Base-by-base conservation (phyloP, 30 jellyfish, hydroid and myxozoan species). In the Mastigias papua region DNA sequence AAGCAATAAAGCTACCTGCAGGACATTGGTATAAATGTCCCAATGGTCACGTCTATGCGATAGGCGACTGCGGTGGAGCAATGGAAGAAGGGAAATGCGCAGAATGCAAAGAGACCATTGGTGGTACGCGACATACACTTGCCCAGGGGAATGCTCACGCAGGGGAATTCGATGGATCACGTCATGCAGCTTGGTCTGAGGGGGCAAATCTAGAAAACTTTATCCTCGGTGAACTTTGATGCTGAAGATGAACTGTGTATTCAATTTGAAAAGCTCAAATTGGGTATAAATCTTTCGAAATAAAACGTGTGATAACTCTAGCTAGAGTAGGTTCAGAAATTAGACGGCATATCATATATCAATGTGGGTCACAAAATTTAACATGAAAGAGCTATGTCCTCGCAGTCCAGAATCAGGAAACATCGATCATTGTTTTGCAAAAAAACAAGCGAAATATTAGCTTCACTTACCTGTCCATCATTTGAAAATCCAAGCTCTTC, bases 31-130 rank as follows among this genome's bases (percentile, higher is more conserved):
- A 35, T 57, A 89, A 89, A 66, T 89, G 97, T 26, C 86, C 82
- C 17, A 89, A 89, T 69, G 97, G 97, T 29, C 97, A 91, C 61
- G 85, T 63, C 35, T 91, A 91, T 48, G 95, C 95, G 10, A 91
- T 91, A 19, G 97, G 97, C 27, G 97, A 91, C 7, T 91, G 97
- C 32, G 95, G 97, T 6, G 97, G 97, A 66, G 97, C 97, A 28
- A 78, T 49, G 81, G 72, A 73, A 49, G 73, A 67, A 31, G 34
- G 84, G 13, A 82, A 51, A 32, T 91, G 97, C 73, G 95, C 97
- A 5, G 97, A 83, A 22, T 91, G 97, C 89, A 76, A 84, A 0
- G 91, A 78, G 32, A 74, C 34, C 0, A 91, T 91, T 32, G 97
- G 97, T 46, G 97, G 97, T 5, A 35, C 63, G 31, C 48, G 1